Evolutionary conservation across 2,888 invertebrate genomes (phyloP), one percentile per base, ranked within the genome.

Genomic region (Hoplodrina ambigua): DNA sequence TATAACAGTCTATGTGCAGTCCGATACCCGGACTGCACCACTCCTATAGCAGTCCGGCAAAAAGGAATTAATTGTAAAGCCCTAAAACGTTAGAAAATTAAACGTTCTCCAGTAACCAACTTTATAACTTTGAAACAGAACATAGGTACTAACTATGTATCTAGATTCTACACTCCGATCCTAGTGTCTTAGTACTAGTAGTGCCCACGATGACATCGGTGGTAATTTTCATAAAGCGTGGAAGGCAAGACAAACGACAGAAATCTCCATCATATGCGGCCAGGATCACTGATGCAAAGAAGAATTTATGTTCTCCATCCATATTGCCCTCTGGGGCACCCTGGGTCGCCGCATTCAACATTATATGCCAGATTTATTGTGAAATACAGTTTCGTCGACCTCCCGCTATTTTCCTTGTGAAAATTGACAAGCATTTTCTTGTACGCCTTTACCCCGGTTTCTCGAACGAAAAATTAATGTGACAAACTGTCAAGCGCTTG

Each of bases 231-330:
- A 81, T 72, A 80, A 72, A 49, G 53, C 64, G 58, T 19, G 10
- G 20, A 33, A 75, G 53, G 61, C 70, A 71, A 80, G 81, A 85
- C 78, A 80, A 83, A 80, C 67, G 74, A 68, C 60, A 72, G 78
- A 80, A 75, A 82, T 86, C 80, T 84, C 76, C 85, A 81, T 87
- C 89, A 89, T 89, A 89, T 87, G 87, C 83, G 88, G 81, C 80
- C 87, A 83, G 84, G 85, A 88, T 86, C 85, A 83, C 81, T 85
- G 84, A 85, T 88, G 90, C 87, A 91, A 90, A 91, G 90, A 91
- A 88, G 88, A 90, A 91, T 92, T 91, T 90, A 92, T 92, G 87
- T 78, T 74, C 85, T 78, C 87, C 88, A 90, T 91, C 83, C 83
- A 86, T 84, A 85, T 82, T 78, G 76, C 78, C 74, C 69, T 75